phyloP scores from a whole-genome alignment of 1,140 invertebrate species.

The Drosophila jambulina region DNA sequence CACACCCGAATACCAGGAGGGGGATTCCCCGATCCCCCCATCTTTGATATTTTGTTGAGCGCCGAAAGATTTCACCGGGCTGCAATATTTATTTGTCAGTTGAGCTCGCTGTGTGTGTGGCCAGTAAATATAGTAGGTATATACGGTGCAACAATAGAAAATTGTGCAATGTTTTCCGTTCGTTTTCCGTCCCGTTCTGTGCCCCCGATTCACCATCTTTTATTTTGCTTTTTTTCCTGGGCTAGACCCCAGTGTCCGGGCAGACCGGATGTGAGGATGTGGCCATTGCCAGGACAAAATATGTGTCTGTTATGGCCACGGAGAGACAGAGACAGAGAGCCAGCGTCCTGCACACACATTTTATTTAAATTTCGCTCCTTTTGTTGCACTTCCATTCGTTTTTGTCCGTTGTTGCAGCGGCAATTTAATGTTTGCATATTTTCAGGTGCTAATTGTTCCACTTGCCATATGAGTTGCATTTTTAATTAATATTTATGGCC shows the following conservation, averaged over 20 bases:
- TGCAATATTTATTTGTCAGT: slow-evolving; percentile 76
- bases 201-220: slow-evolving; percentile 7
- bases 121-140: slow-evolving; percentile 43
- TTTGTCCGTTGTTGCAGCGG: slow-evolving; percentile 39
- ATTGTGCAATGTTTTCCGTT: slow-evolving; percentile 78
- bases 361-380: slow-evolving; percentile 68
- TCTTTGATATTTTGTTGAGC: slow-evolving; percentile 54
- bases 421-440: slow-evolving; percentile 85
- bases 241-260: slow-evolving; percentile 46
- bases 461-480: slow-evolving; percentile 84
- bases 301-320: slow-evolving; percentile 81
- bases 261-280: slow-evolving; percentile 66
- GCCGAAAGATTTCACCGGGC: slow-evolving; percentile 70
- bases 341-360: slow-evolving; percentile 21
- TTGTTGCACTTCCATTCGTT: slow-evolving; percentile 44
- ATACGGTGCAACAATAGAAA: slow-evolving; percentile 60
- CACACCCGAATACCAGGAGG: slow-evolving; percentile 14
- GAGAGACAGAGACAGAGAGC: background rate
- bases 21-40: background rate
- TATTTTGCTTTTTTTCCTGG: slow-evolving; percentile 28
- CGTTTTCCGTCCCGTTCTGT: slow-evolving; percentile 54
- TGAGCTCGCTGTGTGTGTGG: slow-evolving; percentile 23
- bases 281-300: slow-evolving; percentile 78
- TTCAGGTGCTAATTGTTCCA: slow-evolving; percentile 85
- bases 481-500: slow-evolving; percentile 83